Evolutionary conservation across 2,113 vertebrate species (phyloP).

Genomic region (Neodon shergylaensis): DNA sequence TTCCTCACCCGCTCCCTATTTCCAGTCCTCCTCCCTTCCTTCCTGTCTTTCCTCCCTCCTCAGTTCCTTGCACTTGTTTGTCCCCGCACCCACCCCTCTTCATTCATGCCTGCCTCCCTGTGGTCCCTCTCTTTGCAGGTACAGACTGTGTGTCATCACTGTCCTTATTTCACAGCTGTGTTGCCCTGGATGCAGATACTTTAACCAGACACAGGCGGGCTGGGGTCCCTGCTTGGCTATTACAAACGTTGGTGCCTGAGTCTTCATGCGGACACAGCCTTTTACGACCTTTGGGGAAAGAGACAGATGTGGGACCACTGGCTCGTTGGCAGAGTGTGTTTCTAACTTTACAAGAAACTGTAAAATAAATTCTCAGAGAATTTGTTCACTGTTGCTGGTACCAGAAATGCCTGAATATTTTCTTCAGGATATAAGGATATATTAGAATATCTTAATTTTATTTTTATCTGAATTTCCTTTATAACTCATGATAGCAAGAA

Average conservation of each 20-base stretch:
- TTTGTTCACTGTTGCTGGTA: neutral
- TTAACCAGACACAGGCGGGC: neutral
- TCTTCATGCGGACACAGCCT: neutral
- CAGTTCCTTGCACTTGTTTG: neutral
- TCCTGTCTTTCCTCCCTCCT: neutral
- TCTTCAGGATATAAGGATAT: neutral
- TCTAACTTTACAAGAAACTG: neutral
- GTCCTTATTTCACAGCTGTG: neutral
- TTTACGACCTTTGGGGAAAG: neutral
- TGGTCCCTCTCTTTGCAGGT: neutral
- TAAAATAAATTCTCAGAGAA: neutral
- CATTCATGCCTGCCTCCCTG: neutral
- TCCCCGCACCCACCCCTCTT: no score
- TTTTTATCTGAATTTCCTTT: neutral
- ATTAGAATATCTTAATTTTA: neutral
- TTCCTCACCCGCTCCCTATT: no score
- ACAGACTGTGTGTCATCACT: neutral
- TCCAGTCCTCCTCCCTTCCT: neutral
- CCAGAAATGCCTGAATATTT: neutral
- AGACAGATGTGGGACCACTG: neutral
- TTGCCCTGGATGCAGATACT: neutral
- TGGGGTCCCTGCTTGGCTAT: neutral
- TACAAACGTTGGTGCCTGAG: neutral
- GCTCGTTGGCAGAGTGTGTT: neutral
- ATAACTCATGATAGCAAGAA: neutral